Evolutionary conservation across 2,888 invertebrate genomes (phyloP).

Genomic region (Sarcophaga variegata): DNA sequence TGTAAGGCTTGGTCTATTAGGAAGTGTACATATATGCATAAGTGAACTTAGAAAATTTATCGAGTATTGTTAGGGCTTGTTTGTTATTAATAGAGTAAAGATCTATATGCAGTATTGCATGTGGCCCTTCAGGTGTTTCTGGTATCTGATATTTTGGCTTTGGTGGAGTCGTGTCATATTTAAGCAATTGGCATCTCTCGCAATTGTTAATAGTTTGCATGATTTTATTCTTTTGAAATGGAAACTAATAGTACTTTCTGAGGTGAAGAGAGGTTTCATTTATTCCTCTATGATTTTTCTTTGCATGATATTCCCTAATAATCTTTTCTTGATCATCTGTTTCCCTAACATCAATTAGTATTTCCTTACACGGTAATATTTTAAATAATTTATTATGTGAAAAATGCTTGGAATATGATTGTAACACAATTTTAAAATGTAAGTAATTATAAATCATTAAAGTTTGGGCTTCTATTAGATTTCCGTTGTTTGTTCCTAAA

Average conservation of each 20-base stretch:
- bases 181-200: too few relatives aligned
- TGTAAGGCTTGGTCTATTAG: constrained; percentile 53
- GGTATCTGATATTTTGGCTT: too few relatives aligned
- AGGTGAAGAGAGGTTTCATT: constrained; percentile 9
- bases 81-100: too few relatives aligned
- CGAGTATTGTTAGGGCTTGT: too few relatives aligned
- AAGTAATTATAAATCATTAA: too few relatives aligned
- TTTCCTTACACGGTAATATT: not conserved
- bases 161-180: too few relatives aligned
- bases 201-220: constrained; percentile 66
- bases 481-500: too few relatives aligned
- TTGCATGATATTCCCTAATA: constrained; percentile 3
- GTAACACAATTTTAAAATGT: constrained; percentile 45
- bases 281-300: constrained; percentile 26
- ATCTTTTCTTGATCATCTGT: constrained; percentile 25
- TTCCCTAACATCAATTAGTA: constrained; percentile 18
- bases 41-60: constrained; percentile 62
- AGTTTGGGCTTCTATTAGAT: too few relatives aligned
- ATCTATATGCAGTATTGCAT: too few relatives aligned
- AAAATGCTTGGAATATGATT: too few relatives aligned
- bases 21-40: constrained; percentile 52
- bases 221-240: constrained; percentile 53
- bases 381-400: constrained; percentile 19
- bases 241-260: constrained; percentile 19
- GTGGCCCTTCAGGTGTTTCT: too few relatives aligned